These are phyloP conservation scores for Picathartes gymnocephalus DNA, from an alignment of 2,113 vertebrate genomes.

Conservation along the genomic window DNA sequence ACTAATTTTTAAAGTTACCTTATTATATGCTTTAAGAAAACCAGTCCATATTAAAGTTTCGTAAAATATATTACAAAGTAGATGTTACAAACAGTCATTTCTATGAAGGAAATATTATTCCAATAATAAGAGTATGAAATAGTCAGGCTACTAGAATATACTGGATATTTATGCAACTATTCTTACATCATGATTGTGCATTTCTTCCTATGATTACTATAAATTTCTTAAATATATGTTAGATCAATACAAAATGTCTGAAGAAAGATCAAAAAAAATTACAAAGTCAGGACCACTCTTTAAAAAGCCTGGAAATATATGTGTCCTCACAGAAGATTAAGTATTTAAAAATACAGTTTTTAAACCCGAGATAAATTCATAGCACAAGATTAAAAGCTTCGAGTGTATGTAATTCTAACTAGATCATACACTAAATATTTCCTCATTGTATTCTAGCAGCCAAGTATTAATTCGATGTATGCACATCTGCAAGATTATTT, in stretches of 20 bases:
- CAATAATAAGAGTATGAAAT: background rate
- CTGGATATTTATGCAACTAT: background rate
- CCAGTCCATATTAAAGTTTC: background rate
- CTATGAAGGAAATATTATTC: background rate
- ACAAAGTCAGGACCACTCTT: background rate
- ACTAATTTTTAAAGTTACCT: background rate
- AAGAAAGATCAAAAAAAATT: background rate
- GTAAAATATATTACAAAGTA: background rate
- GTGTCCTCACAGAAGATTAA: background rate
- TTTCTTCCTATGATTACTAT: background rate
- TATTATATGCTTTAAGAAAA: background rate
- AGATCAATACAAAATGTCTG: background rate
- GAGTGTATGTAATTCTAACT: background rate
- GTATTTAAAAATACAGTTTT: background rate
- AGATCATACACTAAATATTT: background rate
- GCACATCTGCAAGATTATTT: background rate
- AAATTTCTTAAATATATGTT: background rate
- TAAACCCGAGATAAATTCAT: background rate
- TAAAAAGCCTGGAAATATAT: background rate
- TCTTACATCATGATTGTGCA: background rate
- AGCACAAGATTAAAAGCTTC: background rate
- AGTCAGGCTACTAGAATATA: background rate
- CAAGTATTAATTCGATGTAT: background rate
- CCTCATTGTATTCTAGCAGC: background rate
- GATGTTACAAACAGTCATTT: background rate